Evolutionary conservation across 1,140 invertebrate genomes (phyloP), one percentile per base, ranked within the genome.

Genomic region (Caenorhabditis latens): DNA sequence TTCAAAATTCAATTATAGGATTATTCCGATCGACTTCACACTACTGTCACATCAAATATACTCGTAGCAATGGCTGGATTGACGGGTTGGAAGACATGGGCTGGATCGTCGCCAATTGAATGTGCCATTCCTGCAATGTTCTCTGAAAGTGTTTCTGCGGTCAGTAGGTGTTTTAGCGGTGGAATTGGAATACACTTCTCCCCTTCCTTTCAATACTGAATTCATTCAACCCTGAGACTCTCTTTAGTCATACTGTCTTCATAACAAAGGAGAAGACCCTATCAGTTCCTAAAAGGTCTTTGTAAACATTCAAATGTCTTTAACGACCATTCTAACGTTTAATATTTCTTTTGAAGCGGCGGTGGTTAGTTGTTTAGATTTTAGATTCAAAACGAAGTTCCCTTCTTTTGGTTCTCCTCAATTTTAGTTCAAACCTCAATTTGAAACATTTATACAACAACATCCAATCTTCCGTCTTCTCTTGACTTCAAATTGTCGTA

Each of bases 121-220:
- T 87, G 86, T 83, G 50, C 79, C 4, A 87, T 79, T 83, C 86
- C 86, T 21, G 58, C 57, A 43, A 87, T 87, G 86, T 87, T 87
- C 65, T 79, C 86, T 50, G 24, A 79, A 40, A 79, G 79, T 53
- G 85, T 58, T 24, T 75, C 53, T 16, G 19, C 50, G 67, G 85
- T 71, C 24, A 79, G 83, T 65, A 14, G 1, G 50, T 53, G 50
- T 53, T 53, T 53, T 14, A 11, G 50, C 5, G 5, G 11, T 53
- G 50, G 50, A 50, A 16, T n/a, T n/a, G n/a, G n/a, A n/a, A 53
- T 53, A 3, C 32, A 32, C 32, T 32, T 32, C 32, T 2, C 32
- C 2, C 32, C 32, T 32, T 32, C 32, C 2, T 32, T 32, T 32
- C 32, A 32, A 32, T 32, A 32, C 32, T 32, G 2, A 32, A 32